Evolutionary conservation across 1,140 invertebrate genomes (phyloP).

Genomic region (Arctopsyche grandis): DNA sequence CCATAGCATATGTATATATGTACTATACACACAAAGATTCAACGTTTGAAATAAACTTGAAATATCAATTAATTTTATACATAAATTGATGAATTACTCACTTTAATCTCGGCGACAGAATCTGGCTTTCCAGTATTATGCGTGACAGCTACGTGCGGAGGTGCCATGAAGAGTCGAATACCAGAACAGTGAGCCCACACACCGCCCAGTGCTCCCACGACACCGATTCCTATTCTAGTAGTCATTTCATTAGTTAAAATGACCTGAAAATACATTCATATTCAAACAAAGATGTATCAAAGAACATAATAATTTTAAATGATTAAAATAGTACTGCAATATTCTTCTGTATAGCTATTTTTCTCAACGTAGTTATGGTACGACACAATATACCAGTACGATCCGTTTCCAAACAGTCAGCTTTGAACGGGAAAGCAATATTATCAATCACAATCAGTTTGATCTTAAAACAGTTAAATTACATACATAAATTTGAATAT

Average conservation of each 20-base stretch:
- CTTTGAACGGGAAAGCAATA: constrained; percentile 64
- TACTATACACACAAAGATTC: background rate
- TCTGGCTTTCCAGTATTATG: constrained; percentile 44
- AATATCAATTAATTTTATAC: background rate
- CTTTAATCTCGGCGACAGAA: constrained; percentile 58
- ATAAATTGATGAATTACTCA: constrained; percentile 27
- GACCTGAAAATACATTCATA: constrained; percentile 57
- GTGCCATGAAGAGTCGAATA: constrained; percentile 57
- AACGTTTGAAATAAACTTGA: too few relatives aligned
- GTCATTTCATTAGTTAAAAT: constrained; percentile 68
- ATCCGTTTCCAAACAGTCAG: constrained; percentile 58
- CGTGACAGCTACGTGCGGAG: constrained; percentile 38
- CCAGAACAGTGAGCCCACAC: constrained; percentile 64
- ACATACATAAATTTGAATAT: too few relatives aligned
- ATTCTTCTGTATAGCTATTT: constrained; percentile 58
- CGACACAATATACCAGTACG: constrained; percentile 62
- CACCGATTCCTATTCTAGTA: constrained; percentile 61
- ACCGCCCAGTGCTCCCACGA: constrained; percentile 63
- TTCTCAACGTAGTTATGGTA: constrained; percentile 60
- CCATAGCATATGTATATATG: background rate
- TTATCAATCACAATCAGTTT: constrained; percentile 63
- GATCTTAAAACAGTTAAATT: constrained; percentile 57
- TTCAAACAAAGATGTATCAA: background rate
- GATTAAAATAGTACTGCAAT: constrained; percentile 59
- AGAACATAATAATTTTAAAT: background rate